Evolutionary conservation across 2,888 invertebrate species (phyloP).

Genomic region (Megastigmus dorsalis): DNA sequence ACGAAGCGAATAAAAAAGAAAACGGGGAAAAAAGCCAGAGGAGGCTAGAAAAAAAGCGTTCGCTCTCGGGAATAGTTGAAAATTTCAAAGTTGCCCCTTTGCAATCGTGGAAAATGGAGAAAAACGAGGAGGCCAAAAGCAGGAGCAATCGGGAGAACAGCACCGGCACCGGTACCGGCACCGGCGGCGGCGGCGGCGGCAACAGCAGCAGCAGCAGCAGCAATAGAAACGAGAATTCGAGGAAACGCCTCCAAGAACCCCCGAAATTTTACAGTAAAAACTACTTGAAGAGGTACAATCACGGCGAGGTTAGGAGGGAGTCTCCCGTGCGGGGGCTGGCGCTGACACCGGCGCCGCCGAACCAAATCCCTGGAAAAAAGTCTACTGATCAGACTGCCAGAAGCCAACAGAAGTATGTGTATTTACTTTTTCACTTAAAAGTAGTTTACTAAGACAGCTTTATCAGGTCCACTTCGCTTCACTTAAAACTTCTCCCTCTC

Average conservation of each 20-base stretch:
- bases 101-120: constrained; percentile 40
- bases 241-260: constrained; percentile 40
- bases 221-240: neutral
- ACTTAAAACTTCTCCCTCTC: constrained; percentile 16
- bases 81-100: constrained; percentile 26
- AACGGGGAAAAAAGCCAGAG: no score
- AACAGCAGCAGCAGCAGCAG: neutral
- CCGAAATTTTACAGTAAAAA: constrained; percentile 52
- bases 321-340: no score
- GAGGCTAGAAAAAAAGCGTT: neutral
- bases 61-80: constrained; percentile 14
- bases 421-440: constrained; percentile 51
- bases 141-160: constrained; percentile 4
- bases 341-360: neutral
- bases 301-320: constrained; percentile 42
- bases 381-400: constrained; percentile 11
- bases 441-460: constrained; percentile 45
- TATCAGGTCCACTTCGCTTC: constrained; percentile 31
- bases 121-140: constrained; percentile 4
- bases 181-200: neutral
- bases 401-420: constrained; percentile 46
- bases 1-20: neutral
- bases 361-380: constrained; percentile 19
- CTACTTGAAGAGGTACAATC: constrained; percentile 51
- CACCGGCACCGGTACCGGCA: neutral